A percentile compares a stretch with the other conserved stretches of the same genome.
These are phyloP conservation scores for Ruditapes philippinarum DNA, from an alignment of 1,140 invertebrate species.

Conservation along the genomic window DNA sequence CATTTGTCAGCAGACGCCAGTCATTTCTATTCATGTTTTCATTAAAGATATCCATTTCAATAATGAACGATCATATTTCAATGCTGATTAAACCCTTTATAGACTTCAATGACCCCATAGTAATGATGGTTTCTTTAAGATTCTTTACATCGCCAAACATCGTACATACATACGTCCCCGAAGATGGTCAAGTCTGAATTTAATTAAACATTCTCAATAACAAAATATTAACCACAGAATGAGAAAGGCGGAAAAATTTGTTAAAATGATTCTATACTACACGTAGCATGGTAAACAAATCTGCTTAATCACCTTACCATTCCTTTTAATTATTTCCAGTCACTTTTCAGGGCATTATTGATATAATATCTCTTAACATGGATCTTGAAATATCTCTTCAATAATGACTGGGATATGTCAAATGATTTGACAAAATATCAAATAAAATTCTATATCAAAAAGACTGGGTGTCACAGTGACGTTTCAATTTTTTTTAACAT, in stretches of 20 bases:
- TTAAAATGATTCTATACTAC: background rate
- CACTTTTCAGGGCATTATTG: too few relatives aligned
- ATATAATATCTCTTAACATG: too few relatives aligned
- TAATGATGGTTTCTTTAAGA: background rate
- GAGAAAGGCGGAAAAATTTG: background rate
- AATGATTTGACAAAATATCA: too few relatives aligned
- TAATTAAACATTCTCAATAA: background rate
- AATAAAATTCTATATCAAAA: too few relatives aligned
- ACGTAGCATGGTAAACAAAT: background rate
- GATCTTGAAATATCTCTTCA: too few relatives aligned
- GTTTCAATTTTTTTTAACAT: too few relatives aligned
- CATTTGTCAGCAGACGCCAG: background rate
- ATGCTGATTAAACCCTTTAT: slow-evolving; percentile 4
- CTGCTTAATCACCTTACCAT: background rate
- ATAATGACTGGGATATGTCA: too few relatives aligned
- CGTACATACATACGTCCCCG: background rate
- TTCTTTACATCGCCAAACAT: too few relatives aligned
- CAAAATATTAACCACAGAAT: background rate
- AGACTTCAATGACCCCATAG: background rate
- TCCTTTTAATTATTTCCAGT: background rate
- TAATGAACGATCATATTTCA: slow-evolving; percentile 4
- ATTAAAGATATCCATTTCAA: slow-evolving; percentile 21
- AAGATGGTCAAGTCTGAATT: background rate
- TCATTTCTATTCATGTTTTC: slow-evolving; percentile 16
- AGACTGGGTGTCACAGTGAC: too few relatives aligned